A percentile compares a stretch with the other conserved stretches of the same genome.
Evolutionary conservation across 2,113 vertebrate genomes (phyloP).

Genomic region (Ptilorrhoa leucosticta): DNA sequence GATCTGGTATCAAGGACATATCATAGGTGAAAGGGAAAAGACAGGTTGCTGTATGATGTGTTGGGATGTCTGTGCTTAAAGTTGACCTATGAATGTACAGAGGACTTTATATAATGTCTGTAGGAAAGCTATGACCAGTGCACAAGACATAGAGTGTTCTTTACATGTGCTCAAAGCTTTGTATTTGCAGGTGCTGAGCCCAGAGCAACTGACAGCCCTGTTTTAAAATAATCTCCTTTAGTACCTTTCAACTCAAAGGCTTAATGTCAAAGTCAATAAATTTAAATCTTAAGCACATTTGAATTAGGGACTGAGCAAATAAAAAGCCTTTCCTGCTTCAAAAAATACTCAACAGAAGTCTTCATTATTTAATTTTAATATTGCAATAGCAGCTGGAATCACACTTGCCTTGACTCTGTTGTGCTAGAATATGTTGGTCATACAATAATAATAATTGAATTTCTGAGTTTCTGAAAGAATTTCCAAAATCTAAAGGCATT

Average conservation of each 20-base stretch:
- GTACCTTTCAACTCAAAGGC: neutral
- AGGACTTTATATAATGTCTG: neutral
- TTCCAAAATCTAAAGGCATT: neutral
- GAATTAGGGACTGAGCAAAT: neutral
- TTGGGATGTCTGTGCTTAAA: neutral
- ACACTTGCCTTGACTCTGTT: accelerated
- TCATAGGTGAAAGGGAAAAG: neutral
- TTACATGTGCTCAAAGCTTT: neutral
- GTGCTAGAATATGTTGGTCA: neutral
- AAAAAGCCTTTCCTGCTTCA: neutral
- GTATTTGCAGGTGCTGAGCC: neutral
- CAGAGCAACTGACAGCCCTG: neutral
- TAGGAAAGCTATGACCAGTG: neutral
- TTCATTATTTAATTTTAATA: neutral
- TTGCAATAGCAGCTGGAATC: neutral
- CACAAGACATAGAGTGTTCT: neutral
- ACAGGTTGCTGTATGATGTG: neutral
- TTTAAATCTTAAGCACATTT: neutral
- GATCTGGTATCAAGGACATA: neutral
- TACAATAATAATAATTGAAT: neutral
- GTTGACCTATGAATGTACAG: accelerated
- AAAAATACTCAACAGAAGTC: neutral
- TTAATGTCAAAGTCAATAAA: neutral
- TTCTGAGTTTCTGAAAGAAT: neutral
- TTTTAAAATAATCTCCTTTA: neutral